Evolutionary conservation across 2,113 vertebrate species (phyloP).

Genomic region (Tyrannus savana): DNA sequence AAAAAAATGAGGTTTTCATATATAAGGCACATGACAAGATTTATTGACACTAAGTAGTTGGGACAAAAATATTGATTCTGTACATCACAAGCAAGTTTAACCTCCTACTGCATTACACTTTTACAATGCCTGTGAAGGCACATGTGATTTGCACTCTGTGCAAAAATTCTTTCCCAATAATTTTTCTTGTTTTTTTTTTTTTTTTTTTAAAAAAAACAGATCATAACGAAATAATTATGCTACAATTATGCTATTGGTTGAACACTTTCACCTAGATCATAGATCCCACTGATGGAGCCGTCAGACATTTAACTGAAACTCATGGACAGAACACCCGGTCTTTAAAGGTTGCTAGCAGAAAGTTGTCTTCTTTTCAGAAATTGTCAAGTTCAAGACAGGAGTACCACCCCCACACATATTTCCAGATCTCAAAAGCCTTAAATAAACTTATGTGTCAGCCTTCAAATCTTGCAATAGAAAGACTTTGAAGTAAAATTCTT

Average conservation of each 20-base stretch:
- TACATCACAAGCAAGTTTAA: background rate
- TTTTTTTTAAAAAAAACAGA: background rate
- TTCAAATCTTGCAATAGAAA: background rate
- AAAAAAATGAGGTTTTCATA: background rate
- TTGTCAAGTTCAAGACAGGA: slow-evolving; percentile 33
- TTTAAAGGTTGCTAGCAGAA: slow-evolving; percentile 1
- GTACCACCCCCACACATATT: slow-evolving; percentile 25
- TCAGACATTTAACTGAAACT: slow-evolving; percentile 18
- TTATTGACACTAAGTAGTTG: background rate
- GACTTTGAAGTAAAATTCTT: slow-evolving; percentile 5
- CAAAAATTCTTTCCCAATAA: background rate
- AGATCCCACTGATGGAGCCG: background rate
- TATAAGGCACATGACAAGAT: background rate
- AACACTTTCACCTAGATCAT: background rate
- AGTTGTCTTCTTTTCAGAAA: slow-evolving; percentile 42
- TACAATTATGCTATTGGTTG: background rate
- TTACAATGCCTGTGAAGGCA: background rate
- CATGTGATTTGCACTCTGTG: background rate
- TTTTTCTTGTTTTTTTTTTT: background rate
- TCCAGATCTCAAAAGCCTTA: slow-evolving; percentile 42
- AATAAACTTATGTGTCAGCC: slow-evolving; percentile 26
- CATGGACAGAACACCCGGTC: slow-evolving; percentile 11
- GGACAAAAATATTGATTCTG: slow-evolving; percentile 6
- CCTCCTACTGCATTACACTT: background rate
- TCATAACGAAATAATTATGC: background rate